Conservation (phyloP, 2,113 vertebrate genomes). For the Trichechus manatus region DNA sequence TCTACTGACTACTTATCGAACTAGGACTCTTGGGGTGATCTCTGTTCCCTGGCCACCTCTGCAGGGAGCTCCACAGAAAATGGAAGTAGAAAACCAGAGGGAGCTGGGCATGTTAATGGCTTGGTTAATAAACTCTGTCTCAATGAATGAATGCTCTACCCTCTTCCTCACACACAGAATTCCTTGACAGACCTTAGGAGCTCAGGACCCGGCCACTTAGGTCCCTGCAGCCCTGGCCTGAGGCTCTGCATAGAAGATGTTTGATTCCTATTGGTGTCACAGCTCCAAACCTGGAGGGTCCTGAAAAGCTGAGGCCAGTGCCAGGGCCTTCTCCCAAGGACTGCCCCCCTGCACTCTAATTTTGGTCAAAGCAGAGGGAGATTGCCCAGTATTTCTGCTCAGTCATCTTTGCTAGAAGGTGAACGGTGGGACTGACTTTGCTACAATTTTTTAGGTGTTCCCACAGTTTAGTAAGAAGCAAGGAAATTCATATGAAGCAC, state of each 20-base stretch:
- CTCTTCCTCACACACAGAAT: not conserved
- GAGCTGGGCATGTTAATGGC: not conserved
- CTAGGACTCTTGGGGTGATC: not conserved
- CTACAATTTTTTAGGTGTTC: not conserved
- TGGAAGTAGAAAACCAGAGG: not conserved
- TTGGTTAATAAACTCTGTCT: not conserved
- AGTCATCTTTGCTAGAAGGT: not conserved
- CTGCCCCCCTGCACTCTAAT: too few species aligned
- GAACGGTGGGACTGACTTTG: not conserved
- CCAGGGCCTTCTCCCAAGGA: not conserved
- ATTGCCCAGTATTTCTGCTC: not conserved
- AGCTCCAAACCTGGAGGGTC: not conserved
- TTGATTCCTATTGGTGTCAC: not conserved
- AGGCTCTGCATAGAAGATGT: not conserved
- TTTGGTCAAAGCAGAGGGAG: not conserved
- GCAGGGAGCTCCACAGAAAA: not conserved
- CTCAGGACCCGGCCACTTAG: not conserved
- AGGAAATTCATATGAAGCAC: not conserved
- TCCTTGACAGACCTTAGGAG: not conserved
- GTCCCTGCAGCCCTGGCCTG: not conserved
- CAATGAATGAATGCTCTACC: rapidly evolving
- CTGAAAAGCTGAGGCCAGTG: not conserved
- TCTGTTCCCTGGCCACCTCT: not conserved
- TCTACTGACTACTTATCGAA: rapidly evolving
- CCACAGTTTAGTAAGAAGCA: not conserved